Evolutionary conservation across 2,797 vertebrate genomes (phyloP), one percentile per base, ranked within the genome.

Genomic region (Somateria mollissima): DNA sequence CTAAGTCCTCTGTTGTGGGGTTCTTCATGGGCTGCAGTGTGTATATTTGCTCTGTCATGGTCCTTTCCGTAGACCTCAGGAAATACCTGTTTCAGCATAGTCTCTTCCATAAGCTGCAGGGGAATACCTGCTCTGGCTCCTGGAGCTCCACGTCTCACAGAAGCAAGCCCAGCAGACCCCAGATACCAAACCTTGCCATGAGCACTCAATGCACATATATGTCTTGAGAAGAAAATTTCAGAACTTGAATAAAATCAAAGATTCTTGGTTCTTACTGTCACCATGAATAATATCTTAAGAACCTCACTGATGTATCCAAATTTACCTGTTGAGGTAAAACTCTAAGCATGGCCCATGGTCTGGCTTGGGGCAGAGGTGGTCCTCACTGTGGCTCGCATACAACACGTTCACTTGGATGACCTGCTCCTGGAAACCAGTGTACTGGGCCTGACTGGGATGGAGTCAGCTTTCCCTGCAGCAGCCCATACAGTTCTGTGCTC

Each of bases 81-180:
- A 20, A 60, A 36, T 36, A 19, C 21, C 72, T 60, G 41, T 25
- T 47, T 25, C 41, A 60, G n/a, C 56, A 74, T 16, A 3, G 10
- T 47, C 32, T 60, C n/a, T 60, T 75, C 43, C 25, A 47, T 27
- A 28, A 25, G 25, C 22, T 69, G 13, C 10, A 39, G 28, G 41
- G 11, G n/a, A 67, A 66, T 24, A 79, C 20, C n/a, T 36, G 25
- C n/a, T 57, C n/a, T 1, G 2, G 32, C 4, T 4, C 17, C 57
- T 61, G 36, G 25, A 53, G 37, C 15, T 43, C 5, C 19, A 36
- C 14, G 18, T 60, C 17, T 69, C 10, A n/a, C 4, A 32, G 37
- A 72, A 3, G 4, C 18, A 7, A 8, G 18, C 20, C 24, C 32
- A 54, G 21, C 19, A 75, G 8, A 10, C 1, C 4, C 1, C n/a